Evolutionary conservation across 2,797 vertebrate genomes (phyloP).

Genomic region (Tamandua tetradactyla): DNA sequence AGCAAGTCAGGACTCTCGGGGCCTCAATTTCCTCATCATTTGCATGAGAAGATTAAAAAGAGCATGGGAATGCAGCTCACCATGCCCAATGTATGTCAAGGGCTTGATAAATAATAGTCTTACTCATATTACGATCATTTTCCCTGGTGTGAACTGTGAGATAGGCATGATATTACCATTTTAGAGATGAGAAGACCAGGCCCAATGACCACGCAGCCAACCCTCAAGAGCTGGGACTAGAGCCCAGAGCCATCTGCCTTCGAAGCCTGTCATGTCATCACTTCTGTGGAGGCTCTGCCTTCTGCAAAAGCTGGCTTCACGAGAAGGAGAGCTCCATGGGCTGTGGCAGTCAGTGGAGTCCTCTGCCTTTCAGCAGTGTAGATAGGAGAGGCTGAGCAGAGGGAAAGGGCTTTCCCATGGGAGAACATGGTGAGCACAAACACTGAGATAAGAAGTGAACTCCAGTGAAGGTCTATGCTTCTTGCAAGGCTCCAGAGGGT

Average conservation of each 20-base stretch:
- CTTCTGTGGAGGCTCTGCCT: not conserved
- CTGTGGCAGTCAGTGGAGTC: not conserved
- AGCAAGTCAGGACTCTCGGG: not conserved
- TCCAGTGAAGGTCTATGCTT: too few species aligned
- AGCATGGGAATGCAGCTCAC: not conserved
- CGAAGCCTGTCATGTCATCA: not conserved
- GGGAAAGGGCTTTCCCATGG: not conserved
- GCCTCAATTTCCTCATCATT: not conserved
- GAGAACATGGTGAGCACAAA: not conserved
- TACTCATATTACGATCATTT: too few species aligned
- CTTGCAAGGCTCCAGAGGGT: not conserved
- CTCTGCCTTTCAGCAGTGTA: accelerated
- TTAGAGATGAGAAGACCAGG: not conserved
- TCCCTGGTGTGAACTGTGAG: not conserved
- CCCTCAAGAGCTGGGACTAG: not conserved
- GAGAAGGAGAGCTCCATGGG: too few species aligned
- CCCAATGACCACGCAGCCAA: not conserved
- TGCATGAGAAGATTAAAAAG: not conserved
- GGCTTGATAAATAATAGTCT: not conserved
- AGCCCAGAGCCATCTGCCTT: not conserved
- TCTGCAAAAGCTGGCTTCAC: not conserved
- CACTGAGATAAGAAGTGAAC: not conserved
- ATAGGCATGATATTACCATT: not conserved
- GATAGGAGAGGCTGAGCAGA: not conserved
- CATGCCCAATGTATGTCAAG: not conserved